Percentiles rank a stretch among this genome's conserved stretches.
Evolutionary conservation across 2,113 vertebrate species (phyloP).

Genomic region (Hemiprocne comata): DNA sequence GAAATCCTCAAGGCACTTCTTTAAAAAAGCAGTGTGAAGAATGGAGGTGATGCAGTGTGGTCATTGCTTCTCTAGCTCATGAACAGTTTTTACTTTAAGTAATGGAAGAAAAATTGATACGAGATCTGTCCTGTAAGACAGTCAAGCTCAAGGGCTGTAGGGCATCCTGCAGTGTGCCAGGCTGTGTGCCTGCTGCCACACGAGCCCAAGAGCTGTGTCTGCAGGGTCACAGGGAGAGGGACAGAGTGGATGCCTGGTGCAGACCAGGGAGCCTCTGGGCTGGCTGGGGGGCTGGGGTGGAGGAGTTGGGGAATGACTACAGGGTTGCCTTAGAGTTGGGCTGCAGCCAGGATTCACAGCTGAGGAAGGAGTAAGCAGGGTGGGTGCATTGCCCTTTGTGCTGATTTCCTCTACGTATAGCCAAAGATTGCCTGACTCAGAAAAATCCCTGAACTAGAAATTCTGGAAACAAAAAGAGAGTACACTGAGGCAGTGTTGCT

Average conservation of each 20-base stretch:
- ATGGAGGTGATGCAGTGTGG: neutral
- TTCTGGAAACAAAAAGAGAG: neutral
- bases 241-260: neutral
- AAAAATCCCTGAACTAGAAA: neutral
- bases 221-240: neutral
- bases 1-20: neutral
- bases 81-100: neutral
- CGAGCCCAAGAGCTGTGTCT: neutral
- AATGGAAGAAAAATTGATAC: neutral
- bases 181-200: fast-evolving
- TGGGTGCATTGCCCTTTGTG: neutral
- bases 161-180: fast-evolving
- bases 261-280: no score
- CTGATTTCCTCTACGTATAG: neutral
- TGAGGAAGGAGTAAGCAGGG: neutral
- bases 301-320: neutral
- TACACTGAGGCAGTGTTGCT: neutral
- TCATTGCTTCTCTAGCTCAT: neutral
- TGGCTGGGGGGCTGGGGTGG: neutral
- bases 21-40: neutral
- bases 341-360: neutral
- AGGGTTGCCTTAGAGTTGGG: neutral
- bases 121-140: neutral
- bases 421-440: neutral
- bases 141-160: fast-evolving